Evolutionary conservation across 2,888 invertebrate genomes (phyloP).

Genomic region (Ctenicera cuprea): DNA sequence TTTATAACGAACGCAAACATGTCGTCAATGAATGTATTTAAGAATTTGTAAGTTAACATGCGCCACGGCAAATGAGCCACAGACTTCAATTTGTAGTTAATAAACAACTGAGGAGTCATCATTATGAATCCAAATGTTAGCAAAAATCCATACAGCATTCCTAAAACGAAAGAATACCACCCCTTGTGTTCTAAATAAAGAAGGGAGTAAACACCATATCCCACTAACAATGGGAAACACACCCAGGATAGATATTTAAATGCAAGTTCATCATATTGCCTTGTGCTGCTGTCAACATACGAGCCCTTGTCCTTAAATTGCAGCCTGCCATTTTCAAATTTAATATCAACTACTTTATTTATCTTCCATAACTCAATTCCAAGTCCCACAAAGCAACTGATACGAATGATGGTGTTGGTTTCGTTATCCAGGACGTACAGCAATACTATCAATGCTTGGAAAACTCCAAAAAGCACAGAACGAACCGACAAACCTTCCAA

Average conservation of each 20-base stretch:
- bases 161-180: conserved; percentile 98
- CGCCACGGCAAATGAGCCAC: conserved; percentile 99
- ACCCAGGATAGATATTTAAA: conserved; percentile 98
- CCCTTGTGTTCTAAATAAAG: conserved; percentile 98
- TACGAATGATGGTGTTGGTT: conserved; percentile 95
- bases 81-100: conserved; percentile 99
- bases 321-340: conserved; percentile 86
- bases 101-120: conserved; percentile 99
- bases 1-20: conserved; percentile 99
- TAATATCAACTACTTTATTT: conserved; percentile 94
- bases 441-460: conserved; percentile 95
- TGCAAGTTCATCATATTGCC: conserved; percentile 94
- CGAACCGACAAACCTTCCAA: conserved; percentile 98
- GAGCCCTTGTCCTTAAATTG: conserved; percentile 95
- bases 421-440: conserved; percentile 99
- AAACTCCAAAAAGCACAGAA: conserved; percentile 98
- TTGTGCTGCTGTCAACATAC: conserved; percentile 95
- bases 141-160: conserved; percentile 98
- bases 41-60: conserved; percentile 99
- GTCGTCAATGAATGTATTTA: conserved; percentile 99
- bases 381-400: conserved; percentile 95
- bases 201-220: conserved; percentile 96
- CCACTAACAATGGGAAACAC: conserved; percentile 93
- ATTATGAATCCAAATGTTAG: conserved; percentile 99
- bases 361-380: conserved; percentile 99